Percentiles rank a stretch among this genome's conserved stretches.
These are phyloP conservation scores for Smutsia temminckii DNA, from an alignment of 2,797 vertebrate genomes.

Conservation along the genomic window DNA sequence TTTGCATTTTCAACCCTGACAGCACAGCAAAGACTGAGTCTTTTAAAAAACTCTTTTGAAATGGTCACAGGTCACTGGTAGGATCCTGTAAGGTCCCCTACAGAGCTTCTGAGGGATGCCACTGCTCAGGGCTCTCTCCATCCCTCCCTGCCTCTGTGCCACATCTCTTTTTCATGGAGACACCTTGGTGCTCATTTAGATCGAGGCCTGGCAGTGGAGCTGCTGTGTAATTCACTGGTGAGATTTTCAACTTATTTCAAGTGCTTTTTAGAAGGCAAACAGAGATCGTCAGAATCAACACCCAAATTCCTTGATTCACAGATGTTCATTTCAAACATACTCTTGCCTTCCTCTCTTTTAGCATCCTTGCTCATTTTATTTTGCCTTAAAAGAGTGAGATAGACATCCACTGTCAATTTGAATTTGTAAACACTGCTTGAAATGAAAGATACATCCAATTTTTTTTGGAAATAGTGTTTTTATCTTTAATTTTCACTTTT, in stretches of 20 bases:
- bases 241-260: not conserved
- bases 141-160: not conserved
- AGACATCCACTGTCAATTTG: conserved; percentile 86
- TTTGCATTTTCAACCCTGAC: not conserved
- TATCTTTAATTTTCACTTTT: conserved; percentile 57
- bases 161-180: not conserved
- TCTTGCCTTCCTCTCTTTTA: conserved; percentile 5
- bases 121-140: not conserved
- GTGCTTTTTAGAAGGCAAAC: conserved; percentile 79
- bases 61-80: not conserved
- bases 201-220: conserved; percentile 77
- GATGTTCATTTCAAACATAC: not conserved
- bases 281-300: conserved; percentile 84
- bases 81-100: not conserved
- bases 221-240: not conserved
- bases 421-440: conserved; percentile 91
- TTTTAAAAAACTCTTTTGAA: not conserved
- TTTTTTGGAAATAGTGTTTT: conserved; percentile 74
- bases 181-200: conserved; percentile 65
- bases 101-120: not conserved
- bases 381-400: conserved; percentile 88
- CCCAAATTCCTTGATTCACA: conserved; percentile 67
- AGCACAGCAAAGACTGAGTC: not conserved
- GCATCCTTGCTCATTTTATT: not conserved
- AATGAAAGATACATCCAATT: conserved; percentile 83